These are phyloP conservation scores for Epinotia ramella DNA, from an alignment of 2,888 invertebrate species.

Conservation along the genomic window DNA sequence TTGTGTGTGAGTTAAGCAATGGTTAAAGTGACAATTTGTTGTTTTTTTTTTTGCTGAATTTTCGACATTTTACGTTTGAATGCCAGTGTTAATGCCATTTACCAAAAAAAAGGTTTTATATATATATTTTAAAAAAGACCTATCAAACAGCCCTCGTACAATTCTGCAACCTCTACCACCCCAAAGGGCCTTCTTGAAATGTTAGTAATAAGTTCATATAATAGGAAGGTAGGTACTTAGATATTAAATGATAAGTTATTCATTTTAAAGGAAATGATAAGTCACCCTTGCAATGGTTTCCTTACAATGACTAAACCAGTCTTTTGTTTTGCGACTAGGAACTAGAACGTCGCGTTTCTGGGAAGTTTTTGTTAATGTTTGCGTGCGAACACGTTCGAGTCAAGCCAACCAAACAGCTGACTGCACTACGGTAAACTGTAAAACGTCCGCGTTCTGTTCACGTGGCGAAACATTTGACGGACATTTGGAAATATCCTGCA, in stretches of 20 bases:
- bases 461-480: slow-evolving; percentile 15
- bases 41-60: too few relatives aligned
- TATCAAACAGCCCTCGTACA: too few relatives aligned
- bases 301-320: background rate
- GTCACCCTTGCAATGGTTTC: slow-evolving; percentile 9
- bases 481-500: slow-evolving; percentile 31
- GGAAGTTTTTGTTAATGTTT: slow-evolving; percentile 25
- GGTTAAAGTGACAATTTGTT: too few relatives aligned
- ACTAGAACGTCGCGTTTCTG: slow-evolving; percentile 21
- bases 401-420: slow-evolving; percentile 25
- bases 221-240: background rate
- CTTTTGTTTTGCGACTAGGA: slow-evolving; percentile 28
- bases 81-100: too few relatives aligned
- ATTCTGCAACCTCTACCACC: too few relatives aligned
- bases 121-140: too few relatives aligned
- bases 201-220: too few relatives aligned
- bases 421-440: slow-evolving; percentile 26
- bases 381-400: slow-evolving; percentile 5
- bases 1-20: too few relatives aligned
- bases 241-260: slow-evolving; percentile 5
- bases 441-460: slow-evolving; percentile 16
- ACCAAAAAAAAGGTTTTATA: too few relatives aligned
- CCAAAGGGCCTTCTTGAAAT: too few relatives aligned
- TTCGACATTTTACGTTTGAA: too few relatives aligned
- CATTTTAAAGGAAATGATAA: background rate